Conservation (phyloP, 2,113 vertebrate species). For the Motacilla tschutschensis region DNA sequence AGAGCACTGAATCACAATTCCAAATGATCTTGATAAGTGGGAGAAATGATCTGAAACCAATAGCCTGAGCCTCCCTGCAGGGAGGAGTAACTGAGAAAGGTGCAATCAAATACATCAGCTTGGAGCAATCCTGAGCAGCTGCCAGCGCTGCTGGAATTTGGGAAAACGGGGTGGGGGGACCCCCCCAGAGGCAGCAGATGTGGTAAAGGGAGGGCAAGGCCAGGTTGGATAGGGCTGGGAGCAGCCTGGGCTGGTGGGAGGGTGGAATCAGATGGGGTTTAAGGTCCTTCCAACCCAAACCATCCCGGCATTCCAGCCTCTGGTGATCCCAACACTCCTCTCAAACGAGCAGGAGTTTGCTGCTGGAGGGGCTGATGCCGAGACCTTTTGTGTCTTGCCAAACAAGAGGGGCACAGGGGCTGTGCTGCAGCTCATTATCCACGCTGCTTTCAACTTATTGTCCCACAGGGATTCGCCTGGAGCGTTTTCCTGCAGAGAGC, state of each 20-base stretch:
- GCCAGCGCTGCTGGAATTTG: neutral
- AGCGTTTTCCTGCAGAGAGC: neutral
- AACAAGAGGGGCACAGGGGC: neutral
- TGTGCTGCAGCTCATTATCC: neutral
- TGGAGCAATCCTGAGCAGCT: neutral
- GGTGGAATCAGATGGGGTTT: neutral
- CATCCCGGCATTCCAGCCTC: neutral
- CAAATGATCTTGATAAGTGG: neutral
- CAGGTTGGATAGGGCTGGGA: neutral
- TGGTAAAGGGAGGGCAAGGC: neutral
- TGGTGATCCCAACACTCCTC: neutral
- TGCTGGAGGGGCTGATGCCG: neutral
- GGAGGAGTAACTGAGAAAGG: neutral
- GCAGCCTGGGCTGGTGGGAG: neutral
- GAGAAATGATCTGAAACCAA: constrained; percentile 26
- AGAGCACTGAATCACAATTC: neutral
- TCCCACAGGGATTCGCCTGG: neutral
- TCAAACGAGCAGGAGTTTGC: neutral
- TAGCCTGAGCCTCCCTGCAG: neutral
- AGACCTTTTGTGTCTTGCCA: neutral
- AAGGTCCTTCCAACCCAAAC: neutral
- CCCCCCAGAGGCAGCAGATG: neutral
- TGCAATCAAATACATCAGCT: neutral
- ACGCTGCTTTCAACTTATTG: neutral
- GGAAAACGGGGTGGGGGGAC: neutral